Evolutionary conservation across 2,888 invertebrate genomes (phyloP).

Genomic region (Augiades crinisus): DNA sequence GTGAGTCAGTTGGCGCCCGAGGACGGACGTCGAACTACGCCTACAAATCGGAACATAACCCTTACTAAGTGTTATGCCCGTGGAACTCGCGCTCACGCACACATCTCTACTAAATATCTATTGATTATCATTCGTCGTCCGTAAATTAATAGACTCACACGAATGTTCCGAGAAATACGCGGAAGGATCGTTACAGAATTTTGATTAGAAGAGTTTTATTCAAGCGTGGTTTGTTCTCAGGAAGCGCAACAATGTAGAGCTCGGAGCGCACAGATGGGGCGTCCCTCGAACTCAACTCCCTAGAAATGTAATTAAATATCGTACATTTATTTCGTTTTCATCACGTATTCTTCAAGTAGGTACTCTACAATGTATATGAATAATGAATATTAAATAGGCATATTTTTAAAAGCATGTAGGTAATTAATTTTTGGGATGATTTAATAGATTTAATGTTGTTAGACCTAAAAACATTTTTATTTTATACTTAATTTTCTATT

Average conservation of each 20-base stretch:
- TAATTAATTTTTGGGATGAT: too few relatives aligned
- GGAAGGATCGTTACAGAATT: constrained; percentile 56
- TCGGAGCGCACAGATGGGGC: constrained; percentile 47
- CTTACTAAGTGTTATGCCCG: constrained; percentile 44
- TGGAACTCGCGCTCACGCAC: constrained; percentile 29
- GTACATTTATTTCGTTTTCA: constrained; percentile 64
- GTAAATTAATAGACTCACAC: constrained; percentile 32
- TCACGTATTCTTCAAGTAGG: constrained; percentile 44
- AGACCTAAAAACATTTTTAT: too few relatives aligned
- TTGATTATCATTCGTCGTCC: constrained; percentile 46
- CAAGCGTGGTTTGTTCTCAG: constrained; percentile 50
- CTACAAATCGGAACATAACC: constrained; percentile 48
- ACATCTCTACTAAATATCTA: constrained; percentile 24
- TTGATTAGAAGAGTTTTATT: constrained; percentile 63
- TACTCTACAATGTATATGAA: constrained; percentile 3
- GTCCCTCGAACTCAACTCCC: constrained; percentile 52
- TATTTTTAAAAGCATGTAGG: too few relatives aligned
- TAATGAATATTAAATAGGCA: not conserved
- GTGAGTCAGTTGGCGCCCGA: constrained; percentile 72
- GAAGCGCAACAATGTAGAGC: constrained; percentile 59
- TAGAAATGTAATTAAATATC: constrained; percentile 69
- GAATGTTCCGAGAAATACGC: constrained; percentile 42
- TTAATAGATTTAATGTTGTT: too few relatives aligned
- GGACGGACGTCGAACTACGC: constrained; percentile 61
- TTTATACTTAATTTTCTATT: too few relatives aligned